phyloP scores from a whole-genome alignment of 2,797 vertebrate species.

The Pantherophis vulpinus region DNA sequence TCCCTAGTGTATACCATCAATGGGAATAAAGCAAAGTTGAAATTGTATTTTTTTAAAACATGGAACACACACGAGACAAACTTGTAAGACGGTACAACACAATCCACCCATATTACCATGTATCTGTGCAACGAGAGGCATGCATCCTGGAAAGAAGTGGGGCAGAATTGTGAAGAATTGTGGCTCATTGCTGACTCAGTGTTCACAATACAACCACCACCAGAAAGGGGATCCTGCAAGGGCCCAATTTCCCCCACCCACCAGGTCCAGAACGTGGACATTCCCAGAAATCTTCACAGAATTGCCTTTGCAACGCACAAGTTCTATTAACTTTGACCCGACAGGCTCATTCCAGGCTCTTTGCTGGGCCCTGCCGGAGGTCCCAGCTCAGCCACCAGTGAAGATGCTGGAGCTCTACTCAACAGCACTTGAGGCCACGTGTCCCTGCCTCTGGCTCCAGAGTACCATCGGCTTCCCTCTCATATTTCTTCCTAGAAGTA shows the following conservation, averaged over 20 bases:
- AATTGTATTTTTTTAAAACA: not conserved
- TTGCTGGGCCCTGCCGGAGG: too few species aligned
- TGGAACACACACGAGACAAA: not conserved
- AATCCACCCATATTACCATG: not conserved
- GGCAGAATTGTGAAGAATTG: not conserved
- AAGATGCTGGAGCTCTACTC: not conserved
- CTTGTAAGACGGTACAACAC: not conserved
- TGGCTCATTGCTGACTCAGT: not conserved
- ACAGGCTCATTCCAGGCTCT: not conserved
- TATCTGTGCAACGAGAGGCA: not conserved
- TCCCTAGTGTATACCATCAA: not conserved
- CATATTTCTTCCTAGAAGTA: not conserved
- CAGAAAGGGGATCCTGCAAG: not conserved
- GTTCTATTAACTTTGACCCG: too few species aligned
- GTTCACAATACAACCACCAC: not conserved
- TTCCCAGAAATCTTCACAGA: not conserved
- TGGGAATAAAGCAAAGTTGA: constrained; percentile 19
- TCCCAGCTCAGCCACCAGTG: not conserved
- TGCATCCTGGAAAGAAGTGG: not conserved
- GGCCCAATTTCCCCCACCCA: not conserved
- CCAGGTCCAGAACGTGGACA: not conserved
- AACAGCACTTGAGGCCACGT: not conserved
- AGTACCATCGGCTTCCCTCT: not conserved
- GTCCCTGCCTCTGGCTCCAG: not conserved
- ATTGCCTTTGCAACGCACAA: not conserved